Evolutionary conservation across 2,113 vertebrate genomes (phyloP).

Genomic region (Acrocephalus kingi): DNA sequence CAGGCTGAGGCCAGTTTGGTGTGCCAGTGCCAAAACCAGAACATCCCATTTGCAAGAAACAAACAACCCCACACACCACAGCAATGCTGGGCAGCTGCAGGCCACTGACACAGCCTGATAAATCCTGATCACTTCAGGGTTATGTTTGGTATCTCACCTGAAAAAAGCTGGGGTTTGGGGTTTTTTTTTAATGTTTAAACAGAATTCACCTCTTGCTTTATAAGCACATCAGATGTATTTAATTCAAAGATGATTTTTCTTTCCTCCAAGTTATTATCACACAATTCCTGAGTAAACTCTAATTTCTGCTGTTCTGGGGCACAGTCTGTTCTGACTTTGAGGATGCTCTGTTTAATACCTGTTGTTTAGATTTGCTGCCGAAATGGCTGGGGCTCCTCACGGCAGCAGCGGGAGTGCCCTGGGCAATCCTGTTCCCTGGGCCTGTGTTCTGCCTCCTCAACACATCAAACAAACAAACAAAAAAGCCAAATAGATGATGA

Average conservation of each 20-base stretch:
- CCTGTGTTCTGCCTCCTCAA: not conserved
- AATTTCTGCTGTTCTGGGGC: not conserved
- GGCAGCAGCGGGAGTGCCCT: not conserved
- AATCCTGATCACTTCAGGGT: not conserved
- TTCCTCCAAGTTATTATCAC: not conserved
- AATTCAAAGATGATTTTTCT: not conserved
- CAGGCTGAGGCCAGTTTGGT: not conserved
- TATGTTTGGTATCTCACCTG: rapidly evolving
- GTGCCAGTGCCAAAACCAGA: rapidly evolving
- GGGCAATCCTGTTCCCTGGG: not conserved
- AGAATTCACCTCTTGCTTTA: not conserved
- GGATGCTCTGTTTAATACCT: not conserved
- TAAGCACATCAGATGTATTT: not conserved
- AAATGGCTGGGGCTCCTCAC: not conserved
- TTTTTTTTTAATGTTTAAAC: not conserved
- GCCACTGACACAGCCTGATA: rapidly evolving
- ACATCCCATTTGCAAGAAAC: not conserved
- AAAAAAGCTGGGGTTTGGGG: not conserved
- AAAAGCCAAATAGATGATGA: not conserved
- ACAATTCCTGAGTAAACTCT: not conserved
- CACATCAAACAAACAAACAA: not conserved
- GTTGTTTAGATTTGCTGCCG: not conserved
- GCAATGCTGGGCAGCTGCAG: not conserved
- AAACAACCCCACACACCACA: not conserved
- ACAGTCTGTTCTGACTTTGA: not conserved